These are phyloP conservation scores for Cochlearius cochlearius DNA, from an alignment of 2,113 vertebrate species.

Conservation along the genomic window DNA sequence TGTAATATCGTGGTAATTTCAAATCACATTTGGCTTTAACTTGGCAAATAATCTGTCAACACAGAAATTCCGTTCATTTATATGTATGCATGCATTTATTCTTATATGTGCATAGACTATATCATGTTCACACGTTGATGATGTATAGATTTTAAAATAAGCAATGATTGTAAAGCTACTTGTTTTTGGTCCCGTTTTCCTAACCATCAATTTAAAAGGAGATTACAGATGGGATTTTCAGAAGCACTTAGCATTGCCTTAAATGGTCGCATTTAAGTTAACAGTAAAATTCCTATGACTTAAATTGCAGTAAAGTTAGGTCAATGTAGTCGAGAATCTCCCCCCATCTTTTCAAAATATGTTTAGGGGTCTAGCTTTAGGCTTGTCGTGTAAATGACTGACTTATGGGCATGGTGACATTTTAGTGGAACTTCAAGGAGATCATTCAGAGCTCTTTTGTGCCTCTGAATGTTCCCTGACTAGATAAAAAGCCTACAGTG, in stretches of 20 bases:
- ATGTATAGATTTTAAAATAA: constrained; percentile 49
- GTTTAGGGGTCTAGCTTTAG: not conserved
- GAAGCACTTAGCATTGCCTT: constrained; percentile 32
- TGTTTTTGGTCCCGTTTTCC: not conserved
- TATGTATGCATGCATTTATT: constrained; percentile 44
- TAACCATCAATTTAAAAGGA: constrained; percentile 32
- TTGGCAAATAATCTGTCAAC: constrained; percentile 56
- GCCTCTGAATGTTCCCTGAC: not conserved
- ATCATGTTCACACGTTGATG: not conserved
- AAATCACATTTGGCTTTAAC: constrained; percentile 52
- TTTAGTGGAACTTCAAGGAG: not conserved
- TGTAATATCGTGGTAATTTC: constrained; percentile 50
- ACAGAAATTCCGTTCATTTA: constrained; percentile 43
- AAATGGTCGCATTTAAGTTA: constrained; percentile 17
- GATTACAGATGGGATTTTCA: constrained; percentile 45
- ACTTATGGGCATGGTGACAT: not conserved
- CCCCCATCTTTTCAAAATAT: not conserved
- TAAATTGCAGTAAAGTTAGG: not conserved
- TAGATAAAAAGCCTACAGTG: constrained; percentile 21
- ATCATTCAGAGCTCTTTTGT: not conserved
- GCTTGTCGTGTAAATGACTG: not conserved
- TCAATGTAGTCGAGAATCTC: not conserved
- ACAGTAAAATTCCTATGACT: constrained; percentile 9
- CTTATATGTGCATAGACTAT: constrained; percentile 4
- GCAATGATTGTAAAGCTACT: constrained; percentile 2